phyloP scores from a whole-genome alignment of 2,113 vertebrate genomes.

The Sebastes schlegelii region DNA sequence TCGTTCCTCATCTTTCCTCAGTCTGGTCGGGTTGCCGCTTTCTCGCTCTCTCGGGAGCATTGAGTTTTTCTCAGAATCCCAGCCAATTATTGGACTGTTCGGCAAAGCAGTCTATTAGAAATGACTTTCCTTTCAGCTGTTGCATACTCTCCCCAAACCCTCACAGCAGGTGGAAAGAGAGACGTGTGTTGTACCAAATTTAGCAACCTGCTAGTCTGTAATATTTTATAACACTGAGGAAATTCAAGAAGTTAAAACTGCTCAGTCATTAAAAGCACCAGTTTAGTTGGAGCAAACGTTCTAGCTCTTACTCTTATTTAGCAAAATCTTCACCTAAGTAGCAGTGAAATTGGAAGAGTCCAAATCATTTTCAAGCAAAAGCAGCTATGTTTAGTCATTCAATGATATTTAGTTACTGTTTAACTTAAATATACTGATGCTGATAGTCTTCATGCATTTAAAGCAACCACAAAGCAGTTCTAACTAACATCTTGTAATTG shows the following conservation, averaged over 20 bases:
- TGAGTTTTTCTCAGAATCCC: conserved; percentile 38
- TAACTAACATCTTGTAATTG: too few species aligned
- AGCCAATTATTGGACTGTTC: conserved; percentile 55
- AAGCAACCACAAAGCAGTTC: too few species aligned
- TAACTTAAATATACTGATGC: too few species aligned
- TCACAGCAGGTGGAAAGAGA: conserved; percentile 17
- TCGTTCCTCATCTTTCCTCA: conserved; percentile 29
- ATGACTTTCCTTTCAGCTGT: conserved; percentile 25
- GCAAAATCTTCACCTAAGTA: background rate
- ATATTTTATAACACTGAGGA: background rate
- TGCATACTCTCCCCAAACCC: background rate
- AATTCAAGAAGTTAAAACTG: background rate
- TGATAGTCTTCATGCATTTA: background rate
- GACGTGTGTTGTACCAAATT: background rate
- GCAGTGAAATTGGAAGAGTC: background rate
- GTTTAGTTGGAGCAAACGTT: background rate
- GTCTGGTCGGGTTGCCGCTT: conserved; percentile 26
- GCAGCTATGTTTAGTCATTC: too few species aligned
- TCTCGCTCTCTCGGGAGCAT: conserved; percentile 21
- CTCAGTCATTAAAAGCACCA: background rate
- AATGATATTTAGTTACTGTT: too few species aligned
- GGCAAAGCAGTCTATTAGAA: conserved; percentile 23
- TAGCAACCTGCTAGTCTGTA: conserved; percentile 1
- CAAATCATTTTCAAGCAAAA: background rate
- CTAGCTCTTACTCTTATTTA: too few species aligned